phyloP scores from a whole-genome alignment of 2,797 vertebrate genomes.

The Okamejei kenojei region DNA sequence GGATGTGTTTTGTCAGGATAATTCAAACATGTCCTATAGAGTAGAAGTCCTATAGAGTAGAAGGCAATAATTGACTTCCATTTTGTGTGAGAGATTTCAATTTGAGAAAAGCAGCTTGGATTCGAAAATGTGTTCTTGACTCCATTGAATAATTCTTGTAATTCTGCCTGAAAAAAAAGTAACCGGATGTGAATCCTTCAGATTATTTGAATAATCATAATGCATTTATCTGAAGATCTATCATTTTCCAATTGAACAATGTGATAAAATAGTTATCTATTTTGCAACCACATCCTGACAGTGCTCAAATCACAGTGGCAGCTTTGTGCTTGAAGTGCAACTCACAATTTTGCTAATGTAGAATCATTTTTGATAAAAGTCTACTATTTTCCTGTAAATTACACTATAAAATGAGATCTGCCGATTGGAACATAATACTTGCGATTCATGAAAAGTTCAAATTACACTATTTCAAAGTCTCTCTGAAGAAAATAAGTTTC shows the following conservation, averaged over 20 bases:
- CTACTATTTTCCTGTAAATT: neutral
- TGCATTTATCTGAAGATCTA: neutral
- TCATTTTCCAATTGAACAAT: neutral
- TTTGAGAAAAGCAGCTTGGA: conserved; percentile 90
- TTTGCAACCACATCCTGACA: neutral
- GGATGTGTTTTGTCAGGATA: neutral
- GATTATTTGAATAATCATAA: neutral
- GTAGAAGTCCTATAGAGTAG: conserved; percentile 59
- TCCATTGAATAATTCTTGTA: conserved; percentile 99
- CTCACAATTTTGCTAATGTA: neutral
- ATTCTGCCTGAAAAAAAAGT: conserved; percentile 67
- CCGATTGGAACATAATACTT: neutral
- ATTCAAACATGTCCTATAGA: conserved; percentile 49
- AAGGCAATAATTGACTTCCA: conserved; percentile 58
- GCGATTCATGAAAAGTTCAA: too few species aligned
- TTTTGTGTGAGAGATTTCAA: conserved; percentile 68
- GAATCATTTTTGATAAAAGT: neutral
- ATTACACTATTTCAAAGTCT: too few species aligned
- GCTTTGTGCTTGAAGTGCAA: neutral
- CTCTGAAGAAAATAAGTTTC: too few species aligned
- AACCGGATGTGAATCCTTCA: neutral
- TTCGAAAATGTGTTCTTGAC: conserved; percentile 94
- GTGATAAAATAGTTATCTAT: neutral
- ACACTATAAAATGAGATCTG: neutral
- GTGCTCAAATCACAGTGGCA: neutral